Evolutionary conservation across 2,797 vertebrate species (phyloP).

Genomic region (Threskiornis aethiopicus): DNA sequence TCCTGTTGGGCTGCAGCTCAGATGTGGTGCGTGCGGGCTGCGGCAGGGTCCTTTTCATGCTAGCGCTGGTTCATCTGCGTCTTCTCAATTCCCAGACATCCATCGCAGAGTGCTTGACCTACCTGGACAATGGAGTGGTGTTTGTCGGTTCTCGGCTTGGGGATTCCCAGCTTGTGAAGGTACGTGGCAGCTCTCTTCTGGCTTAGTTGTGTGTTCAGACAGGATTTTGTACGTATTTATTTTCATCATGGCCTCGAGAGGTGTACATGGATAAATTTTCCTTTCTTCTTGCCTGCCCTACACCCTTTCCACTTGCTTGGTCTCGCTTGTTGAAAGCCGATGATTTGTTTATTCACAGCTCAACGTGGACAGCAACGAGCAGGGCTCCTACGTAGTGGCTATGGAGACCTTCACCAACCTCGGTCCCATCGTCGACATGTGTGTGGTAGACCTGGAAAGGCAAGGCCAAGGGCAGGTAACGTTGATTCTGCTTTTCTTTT

Average conservation of each 20-base stretch:
- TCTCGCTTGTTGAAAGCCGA: rapidly evolving
- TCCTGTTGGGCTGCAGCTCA: background rate
- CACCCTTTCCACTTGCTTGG: background rate
- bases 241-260: background rate
- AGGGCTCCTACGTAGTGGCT: conserved; percentile 94
- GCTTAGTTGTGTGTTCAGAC: background rate
- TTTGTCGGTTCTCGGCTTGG: conserved; percentile 97
- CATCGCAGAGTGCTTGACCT: conserved; percentile 96
- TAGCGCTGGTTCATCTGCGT: background rate
- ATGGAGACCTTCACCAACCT: conserved; percentile 99
- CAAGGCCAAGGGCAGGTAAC: conserved; percentile 97
- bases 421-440: conserved; percentile 98
- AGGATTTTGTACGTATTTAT: background rate
- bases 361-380: conserved; percentile 97
- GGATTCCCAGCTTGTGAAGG: conserved; percentile 97
- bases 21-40: too few species aligned
- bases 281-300: background rate
- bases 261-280: background rate
- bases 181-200: conserved; percentile 25
- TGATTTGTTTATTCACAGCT: conserved; percentile 76
- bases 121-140: conserved; percentile 96
- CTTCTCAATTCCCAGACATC: conserved; percentile 82
- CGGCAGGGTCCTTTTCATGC: background rate
- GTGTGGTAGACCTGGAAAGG: conserved; percentile 96
- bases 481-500: background rate